Conservation (phyloP, 2,113 vertebrate species). For the Pteropus alecto region DNA sequence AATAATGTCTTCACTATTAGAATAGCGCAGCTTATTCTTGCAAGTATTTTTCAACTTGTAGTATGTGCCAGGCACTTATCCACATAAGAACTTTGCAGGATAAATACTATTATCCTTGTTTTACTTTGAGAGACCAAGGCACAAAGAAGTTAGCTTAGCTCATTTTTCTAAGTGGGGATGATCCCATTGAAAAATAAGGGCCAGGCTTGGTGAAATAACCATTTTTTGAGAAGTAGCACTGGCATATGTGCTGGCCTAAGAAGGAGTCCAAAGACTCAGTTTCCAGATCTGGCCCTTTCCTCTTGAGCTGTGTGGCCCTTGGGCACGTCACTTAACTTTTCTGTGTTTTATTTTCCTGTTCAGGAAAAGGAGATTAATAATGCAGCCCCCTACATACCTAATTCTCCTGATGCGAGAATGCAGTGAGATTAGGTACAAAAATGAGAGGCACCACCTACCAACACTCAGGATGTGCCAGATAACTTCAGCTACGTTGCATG, state of each 20-base stretch:
- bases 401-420: neutral
- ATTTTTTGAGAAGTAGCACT: neutral
- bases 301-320: slow-evolving; percentile 23
- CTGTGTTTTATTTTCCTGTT: neutral
- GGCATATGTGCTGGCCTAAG: neutral
- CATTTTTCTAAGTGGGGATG: neutral
- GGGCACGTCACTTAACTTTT: neutral
- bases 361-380: neutral
- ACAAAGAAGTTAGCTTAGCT: neutral
- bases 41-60: neutral
- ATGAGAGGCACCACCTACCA: neutral
- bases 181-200: neutral
- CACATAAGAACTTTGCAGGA: neutral
- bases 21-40: neutral
- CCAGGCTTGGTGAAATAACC: neutral
- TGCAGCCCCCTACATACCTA: neutral
- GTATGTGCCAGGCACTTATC: neutral
- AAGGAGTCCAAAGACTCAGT: neutral
- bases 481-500: neutral
- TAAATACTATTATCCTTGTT: neutral
- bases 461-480: neutral
- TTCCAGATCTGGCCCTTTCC: slow-evolving; percentile 25
- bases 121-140: neutral
- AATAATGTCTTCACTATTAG: neutral
- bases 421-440: neutral